Evolutionary conservation across 1,140 invertebrate species (phyloP).

Genomic region (Temnothorax longispinosus): DNA sequence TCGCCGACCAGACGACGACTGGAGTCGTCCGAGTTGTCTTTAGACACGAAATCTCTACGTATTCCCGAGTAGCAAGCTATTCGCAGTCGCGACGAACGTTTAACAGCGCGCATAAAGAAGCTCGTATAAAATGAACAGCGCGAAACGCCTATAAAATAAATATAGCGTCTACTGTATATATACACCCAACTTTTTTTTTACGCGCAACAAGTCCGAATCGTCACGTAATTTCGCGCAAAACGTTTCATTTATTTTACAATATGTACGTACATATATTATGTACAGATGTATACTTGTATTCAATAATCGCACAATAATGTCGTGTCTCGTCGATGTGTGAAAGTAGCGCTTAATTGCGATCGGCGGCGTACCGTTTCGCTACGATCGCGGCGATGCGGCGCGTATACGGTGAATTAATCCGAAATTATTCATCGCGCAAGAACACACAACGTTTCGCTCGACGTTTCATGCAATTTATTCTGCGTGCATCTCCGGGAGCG

Average conservation of each 20-base stretch:
- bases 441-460: conserved; percentile 12
- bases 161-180: not conserved
- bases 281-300: not conserved
- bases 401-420: conserved; percentile 27
- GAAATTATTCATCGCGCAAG: conserved; percentile 47
- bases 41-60: not conserved
- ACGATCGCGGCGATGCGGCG: not conserved
- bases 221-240: not conserved
- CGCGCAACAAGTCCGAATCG: conserved; percentile 41
- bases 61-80: not conserved
- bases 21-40: not conserved
- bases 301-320: conserved; percentile 6
- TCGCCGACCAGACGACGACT: not conserved
- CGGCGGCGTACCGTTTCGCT: not conserved
- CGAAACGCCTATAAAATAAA: not conserved
- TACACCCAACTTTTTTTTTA: not conserved
- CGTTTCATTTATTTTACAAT: not conserved
- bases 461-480: conserved; percentile 45
- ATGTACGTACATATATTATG: not conserved
- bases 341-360: conserved; percentile 28
- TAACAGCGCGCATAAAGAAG: conserved; percentile 41
- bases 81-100: conserved; percentile 7
- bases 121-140: conserved; percentile 38
- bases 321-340: not conserved
- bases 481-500: conserved; percentile 14